Evolutionary conservation across 2,888 invertebrate genomes (phyloP), one percentile per base, ranked within the genome.

Genomic region (Pollenia amentaria): DNA sequence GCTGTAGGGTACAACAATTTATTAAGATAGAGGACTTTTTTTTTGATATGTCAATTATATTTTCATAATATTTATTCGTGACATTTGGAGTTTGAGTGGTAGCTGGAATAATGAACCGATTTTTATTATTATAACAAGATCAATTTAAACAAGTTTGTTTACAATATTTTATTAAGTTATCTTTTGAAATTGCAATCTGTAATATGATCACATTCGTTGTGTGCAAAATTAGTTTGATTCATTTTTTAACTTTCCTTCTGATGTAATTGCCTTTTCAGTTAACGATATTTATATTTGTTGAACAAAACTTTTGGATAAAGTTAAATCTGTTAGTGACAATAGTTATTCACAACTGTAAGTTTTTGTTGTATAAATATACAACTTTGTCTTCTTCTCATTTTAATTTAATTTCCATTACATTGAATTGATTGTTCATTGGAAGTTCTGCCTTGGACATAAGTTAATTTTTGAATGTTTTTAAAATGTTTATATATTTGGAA

Each of bases 301-400:
- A n/a, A 48, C 48, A 73, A 65, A 73, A 67, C 53, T 67, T 73
- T 42, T 44, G 18, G 16, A 64, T 44, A 21, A 82, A 80, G 62
- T 77, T 77, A 77, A 84, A 55, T 87, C 80, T 87, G 84, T 40
- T 80, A 77, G 80, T 84, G 87, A 77, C 87, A 86, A 76, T 48
- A 60, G 70, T 79, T 80, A 14, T 76, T 65, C 51, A 44, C 40
- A 83, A 72, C 40, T 77, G 40, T 53, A 69, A 18, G 7, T 64
- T 46, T 65, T 65, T 57, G 46, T 64, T 57, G 46, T 64, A 42
- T 46, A 29, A 72, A 48, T 77, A 55, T 29, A 69, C 46, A 75
- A 75, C 18, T 70, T 44, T 12, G 42, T 73, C 51, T 76, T 70
- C 64, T 40, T 72, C 64, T 82, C 78, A 78, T 82, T 86, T 78